These are phyloP conservation scores for Ashinkailepas kermadecensis DNA, from an alignment of 2,888 invertebrate species.

Conservation along the genomic window DNA sequence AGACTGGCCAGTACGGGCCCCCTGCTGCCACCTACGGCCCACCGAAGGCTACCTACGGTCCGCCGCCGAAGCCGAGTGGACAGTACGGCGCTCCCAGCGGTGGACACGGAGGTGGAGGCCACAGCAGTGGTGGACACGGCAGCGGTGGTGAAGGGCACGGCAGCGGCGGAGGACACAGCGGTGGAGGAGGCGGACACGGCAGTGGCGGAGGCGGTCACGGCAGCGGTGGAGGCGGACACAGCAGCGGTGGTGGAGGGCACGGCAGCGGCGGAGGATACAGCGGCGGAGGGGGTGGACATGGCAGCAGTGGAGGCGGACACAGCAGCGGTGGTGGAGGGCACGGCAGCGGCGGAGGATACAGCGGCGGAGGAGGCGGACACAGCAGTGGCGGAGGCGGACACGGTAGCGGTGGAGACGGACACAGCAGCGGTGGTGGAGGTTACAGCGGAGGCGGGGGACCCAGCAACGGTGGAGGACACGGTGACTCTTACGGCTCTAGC, in stretches of 20 bases:
- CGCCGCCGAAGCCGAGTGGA: neutral
- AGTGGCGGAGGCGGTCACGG: neutral
- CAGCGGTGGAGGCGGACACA: neutral
- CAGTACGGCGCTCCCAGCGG: neutral
- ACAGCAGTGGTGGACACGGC: neutral
- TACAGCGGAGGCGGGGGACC: neutral
- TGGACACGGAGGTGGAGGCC: neutral
- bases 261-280: neutral
- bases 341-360: neutral
- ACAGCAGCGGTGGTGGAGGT: neutral
- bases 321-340: neutral
- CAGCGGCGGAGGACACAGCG: neutral
- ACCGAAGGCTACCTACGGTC: neutral
- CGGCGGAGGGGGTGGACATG: neutral
- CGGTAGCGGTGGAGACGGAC: neutral
- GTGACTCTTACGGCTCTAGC: neutral
- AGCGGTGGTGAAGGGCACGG: neutral
- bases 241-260: neutral
- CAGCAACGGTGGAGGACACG: neutral
- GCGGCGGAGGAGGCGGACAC: neutral
- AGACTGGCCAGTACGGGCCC: neutral
- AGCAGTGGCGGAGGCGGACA: neutral
- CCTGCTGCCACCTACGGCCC: neutral
- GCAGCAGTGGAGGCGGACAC: neutral
- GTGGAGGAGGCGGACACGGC: neutral